Conservation (phyloP, 2,888 invertebrate genomes). For the Carcina quercana region DNA sequence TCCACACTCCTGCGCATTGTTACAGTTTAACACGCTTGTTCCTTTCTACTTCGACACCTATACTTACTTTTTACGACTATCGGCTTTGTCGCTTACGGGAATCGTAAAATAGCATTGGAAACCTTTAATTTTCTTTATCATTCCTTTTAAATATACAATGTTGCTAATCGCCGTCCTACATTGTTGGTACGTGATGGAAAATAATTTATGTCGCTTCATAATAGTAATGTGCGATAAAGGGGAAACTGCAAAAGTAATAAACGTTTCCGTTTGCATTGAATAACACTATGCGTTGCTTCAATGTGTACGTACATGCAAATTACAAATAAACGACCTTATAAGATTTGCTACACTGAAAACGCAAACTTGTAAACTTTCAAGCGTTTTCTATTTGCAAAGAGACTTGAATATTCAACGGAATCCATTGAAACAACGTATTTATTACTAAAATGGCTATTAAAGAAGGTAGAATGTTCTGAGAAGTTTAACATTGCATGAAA, state of each 20-base stretch:
- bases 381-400: too few species aligned
- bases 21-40: conserved; percentile 18
- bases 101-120: conserved; percentile 65
- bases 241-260: conserved; percentile 13
- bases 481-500: too few species aligned
- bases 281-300: too few species aligned
- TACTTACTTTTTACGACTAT: conserved; percentile 55
- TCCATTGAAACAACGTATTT: too few species aligned
- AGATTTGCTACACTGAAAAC: too few species aligned
- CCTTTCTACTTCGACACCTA: conserved; percentile 29
- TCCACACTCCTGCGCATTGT: conserved; percentile 1
- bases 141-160: conserved; percentile 56
- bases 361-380: too few species aligned
- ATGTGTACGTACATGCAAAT: too few species aligned
- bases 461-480: too few species aligned
- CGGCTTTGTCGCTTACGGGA: conserved; percentile 62
- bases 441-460: too few species aligned
- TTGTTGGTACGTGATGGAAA: conserved; percentile 28
- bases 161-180: conserved; percentile 49
- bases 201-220: conserved; percentile 26
- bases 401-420: too few species aligned
- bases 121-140: conserved; percentile 69
- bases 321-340: too few species aligned
- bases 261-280: conserved; percentile 15
- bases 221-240: conserved; percentile 17